These are phyloP conservation scores for fruit fly (Drosophila melanogaster) DNA, from an alignment of 1,140 invertebrate species.

Conservation along the genomic window Release_6_plus_ISO1_MT NT_033777.3:25772501-25773000, in stretches of 20 bases:
- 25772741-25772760: conserved; percentile 29
- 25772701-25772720: conserved; percentile 10
- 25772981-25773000: conserved; percentile 22
- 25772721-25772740: conserved; percentile 34
- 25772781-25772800: conserved; percentile 67
- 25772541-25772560: neutral
- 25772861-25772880: conserved; percentile 74
- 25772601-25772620: conserved; percentile 49
- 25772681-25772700: conserved; percentile 34
- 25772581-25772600: conserved; percentile 28
- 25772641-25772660: conserved; percentile 60
- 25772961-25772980: neutral
- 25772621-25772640: conserved; percentile 35
- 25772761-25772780: conserved; percentile 71
- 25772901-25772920: conserved; percentile 75
- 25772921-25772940: conserved; percentile 81
- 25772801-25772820: conserved; percentile 78
- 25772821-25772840: conserved; percentile 82
- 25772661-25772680: conserved; percentile 76
- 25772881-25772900: conserved; percentile 29
- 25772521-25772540: conserved; percentile 41
- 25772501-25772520: conserved; percentile 50
- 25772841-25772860: conserved; percentile 73
- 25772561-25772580: conserved; percentile 3
- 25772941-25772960: conserved; percentile 80